A percentile compares a stretch with the other conserved stretches of the same genome.
phyloP scores from a whole-genome alignment of 2,888 invertebrate species.

The Trissonchulus sp. region DNA sequence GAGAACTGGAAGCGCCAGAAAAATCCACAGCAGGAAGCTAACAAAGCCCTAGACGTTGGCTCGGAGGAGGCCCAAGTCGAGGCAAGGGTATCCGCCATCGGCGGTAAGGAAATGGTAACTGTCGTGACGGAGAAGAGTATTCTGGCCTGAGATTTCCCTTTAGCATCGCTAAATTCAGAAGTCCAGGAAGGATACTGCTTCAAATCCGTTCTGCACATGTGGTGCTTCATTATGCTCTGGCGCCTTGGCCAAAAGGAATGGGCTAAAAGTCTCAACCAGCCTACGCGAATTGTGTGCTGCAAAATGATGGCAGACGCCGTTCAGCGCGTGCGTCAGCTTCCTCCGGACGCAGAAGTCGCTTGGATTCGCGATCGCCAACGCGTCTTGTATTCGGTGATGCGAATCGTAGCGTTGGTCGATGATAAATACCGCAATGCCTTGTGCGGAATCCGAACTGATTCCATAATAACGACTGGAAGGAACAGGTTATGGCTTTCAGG shows the following conservation, averaged over 20 bases:
- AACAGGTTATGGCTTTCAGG: not conserved
- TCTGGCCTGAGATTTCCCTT: not conserved
- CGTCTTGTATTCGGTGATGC: not conserved
- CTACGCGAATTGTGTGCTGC: too few relatives aligned
- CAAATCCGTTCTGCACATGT: not conserved
- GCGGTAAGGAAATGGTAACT: not conserved
- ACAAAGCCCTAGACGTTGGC: not conserved
- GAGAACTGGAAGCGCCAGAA: too few relatives aligned
- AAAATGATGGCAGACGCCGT: too few relatives aligned
- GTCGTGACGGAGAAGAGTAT: not conserved
- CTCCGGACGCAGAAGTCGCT: not conserved
- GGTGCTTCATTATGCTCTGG: not conserved
- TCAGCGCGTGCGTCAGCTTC: not conserved
- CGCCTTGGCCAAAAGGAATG: not conserved
- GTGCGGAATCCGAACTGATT: not conserved
- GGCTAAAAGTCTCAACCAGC: too few relatives aligned
- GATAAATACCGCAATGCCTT: not conserved
- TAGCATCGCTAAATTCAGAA: not conserved
- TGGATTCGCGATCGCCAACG: not conserved
- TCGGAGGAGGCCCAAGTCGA: not conserved
- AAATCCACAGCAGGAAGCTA: not conserved
- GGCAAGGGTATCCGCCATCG: not conserved
- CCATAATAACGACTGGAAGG: not conserved
- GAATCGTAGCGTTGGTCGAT: not conserved
- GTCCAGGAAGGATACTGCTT: not conserved